These are phyloP conservation scores for Corythornis cristatus DNA, from an alignment of 2,113 vertebrate species.

Conservation along the genomic window DNA sequence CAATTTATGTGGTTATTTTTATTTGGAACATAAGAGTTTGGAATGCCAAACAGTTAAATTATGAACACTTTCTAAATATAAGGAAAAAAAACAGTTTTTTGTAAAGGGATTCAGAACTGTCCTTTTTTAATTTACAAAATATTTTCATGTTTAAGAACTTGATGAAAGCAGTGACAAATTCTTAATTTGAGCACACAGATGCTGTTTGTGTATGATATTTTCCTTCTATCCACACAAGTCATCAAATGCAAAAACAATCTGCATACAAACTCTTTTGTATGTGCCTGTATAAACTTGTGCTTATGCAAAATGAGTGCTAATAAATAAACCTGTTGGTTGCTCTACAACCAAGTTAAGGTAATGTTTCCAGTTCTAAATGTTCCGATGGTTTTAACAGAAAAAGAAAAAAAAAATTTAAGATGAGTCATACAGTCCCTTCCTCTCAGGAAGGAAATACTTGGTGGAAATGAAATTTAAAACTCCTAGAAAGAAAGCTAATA, in stretches of 20 bases:
- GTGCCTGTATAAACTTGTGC: background rate
- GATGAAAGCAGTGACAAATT: slow-evolving; percentile 28
- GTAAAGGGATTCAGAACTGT: background rate
- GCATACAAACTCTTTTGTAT: background rate
- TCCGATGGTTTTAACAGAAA: background rate
- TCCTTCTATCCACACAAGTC: slow-evolving; percentile 34
- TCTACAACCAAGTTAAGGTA: background rate
- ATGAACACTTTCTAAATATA: background rate
- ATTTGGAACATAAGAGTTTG: background rate
- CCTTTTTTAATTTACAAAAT: slow-evolving; percentile 15
- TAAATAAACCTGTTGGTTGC: background rate
- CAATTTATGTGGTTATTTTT: background rate
- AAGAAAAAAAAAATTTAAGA: background rate
- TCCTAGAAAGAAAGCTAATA: background rate
- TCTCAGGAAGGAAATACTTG: background rate
- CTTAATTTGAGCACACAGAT: slow-evolving; percentile 23
- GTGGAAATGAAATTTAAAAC: background rate
- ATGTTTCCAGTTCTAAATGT: background rate
- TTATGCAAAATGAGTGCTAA: background rate
- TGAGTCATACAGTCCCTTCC: background rate
- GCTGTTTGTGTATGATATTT: background rate
- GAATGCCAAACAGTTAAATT: background rate
- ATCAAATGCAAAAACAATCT: slow-evolving; percentile 10
- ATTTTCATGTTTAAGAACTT: slow-evolving; percentile 1
- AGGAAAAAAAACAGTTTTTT: background rate